phyloP scores from a whole-genome alignment of 2,797 vertebrate species.

The Leptatherina wallacei region DNA sequence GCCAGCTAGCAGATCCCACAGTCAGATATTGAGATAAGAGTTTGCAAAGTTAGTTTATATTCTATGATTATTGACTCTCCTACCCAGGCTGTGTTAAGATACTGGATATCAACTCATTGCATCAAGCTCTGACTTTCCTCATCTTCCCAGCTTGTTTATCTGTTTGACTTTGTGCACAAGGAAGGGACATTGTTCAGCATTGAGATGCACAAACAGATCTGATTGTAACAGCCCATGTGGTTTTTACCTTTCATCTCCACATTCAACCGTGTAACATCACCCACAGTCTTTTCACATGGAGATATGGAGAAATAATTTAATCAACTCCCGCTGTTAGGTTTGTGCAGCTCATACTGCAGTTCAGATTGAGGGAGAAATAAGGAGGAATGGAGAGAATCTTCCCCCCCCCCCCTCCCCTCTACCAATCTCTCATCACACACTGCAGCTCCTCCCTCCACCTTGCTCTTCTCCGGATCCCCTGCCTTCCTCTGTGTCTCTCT shows the following conservation, averaged over 20 bases:
- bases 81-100: constrained; percentile 21
- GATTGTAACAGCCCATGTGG: constrained; percentile 8
- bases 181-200: constrained; percentile 28
- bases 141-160: constrained; percentile 39
- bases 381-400: constrained; percentile 39
- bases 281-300: constrained; percentile 44
- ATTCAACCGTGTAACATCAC: constrained; percentile 36
- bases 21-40: constrained; percentile 3
- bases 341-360: constrained; percentile 57
- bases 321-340: constrained; percentile 53
- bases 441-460: constrained; percentile 78
- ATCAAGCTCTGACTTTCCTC: constrained; percentile 32
- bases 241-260: constrained; percentile 7
- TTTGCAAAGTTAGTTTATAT: constrained; percentile 38
- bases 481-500: constrained; percentile 61
- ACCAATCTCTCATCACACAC: constrained; percentile 65
- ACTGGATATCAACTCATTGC: constrained; percentile 29
- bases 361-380: constrained; percentile 47
- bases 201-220: constrained; percentile 19
- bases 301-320: constrained; percentile 64
- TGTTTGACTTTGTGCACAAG: constrained; percentile 30
- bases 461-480: constrained; percentile 63
- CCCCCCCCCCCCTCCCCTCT: constrained; percentile 26
- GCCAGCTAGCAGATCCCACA: not conserved
- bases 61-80: constrained; percentile 3